Evolutionary conservation across 1,140 invertebrate genomes (phyloP).

Genomic region (Camponotus floridanus): DNA sequence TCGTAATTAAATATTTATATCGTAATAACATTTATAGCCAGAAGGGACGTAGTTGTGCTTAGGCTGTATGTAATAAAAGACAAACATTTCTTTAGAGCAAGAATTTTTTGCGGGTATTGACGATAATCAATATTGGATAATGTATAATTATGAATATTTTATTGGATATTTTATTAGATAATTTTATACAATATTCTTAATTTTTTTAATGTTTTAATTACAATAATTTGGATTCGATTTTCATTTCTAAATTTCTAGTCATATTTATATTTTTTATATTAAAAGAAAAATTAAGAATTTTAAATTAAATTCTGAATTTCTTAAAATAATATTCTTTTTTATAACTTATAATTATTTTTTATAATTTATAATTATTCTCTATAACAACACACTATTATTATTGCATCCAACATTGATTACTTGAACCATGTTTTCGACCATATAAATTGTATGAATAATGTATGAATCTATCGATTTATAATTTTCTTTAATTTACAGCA

Average conservation of each 20-base stretch:
- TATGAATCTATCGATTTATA: not conserved
- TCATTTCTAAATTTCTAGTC: not conserved
- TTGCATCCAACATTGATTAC: conserved; percentile 67
- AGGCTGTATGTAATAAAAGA: conserved; percentile 63
- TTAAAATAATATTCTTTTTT: conserved; percentile 10
- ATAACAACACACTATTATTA: too few species aligned
- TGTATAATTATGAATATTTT: not conserved
- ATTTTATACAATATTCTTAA: not conserved
- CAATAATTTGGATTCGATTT: not conserved
- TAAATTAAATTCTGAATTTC: conserved; percentile 9
- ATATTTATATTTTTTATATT: not conserved
- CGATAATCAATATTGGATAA: conserved; percentile 69
- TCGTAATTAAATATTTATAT: conserved; percentile 30
- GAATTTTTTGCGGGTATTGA: conserved; percentile 36
- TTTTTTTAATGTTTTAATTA: not conserved
- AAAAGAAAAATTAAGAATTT: not conserved
- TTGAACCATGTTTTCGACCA: conserved; percentile 9
- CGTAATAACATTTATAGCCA: conserved; percentile 31
- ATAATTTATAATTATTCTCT: too few species aligned
- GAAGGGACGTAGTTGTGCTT: conserved; percentile 64
- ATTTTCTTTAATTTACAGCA: not conserved
- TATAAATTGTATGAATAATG: conserved; percentile 20
- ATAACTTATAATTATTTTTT: not conserved
- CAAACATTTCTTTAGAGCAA: conserved; percentile 61
- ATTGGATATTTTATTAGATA: not conserved